Evolutionary conservation across 2,888 invertebrate genomes (phyloP).

Genomic region (Ceratothoa steindachneri): DNA sequence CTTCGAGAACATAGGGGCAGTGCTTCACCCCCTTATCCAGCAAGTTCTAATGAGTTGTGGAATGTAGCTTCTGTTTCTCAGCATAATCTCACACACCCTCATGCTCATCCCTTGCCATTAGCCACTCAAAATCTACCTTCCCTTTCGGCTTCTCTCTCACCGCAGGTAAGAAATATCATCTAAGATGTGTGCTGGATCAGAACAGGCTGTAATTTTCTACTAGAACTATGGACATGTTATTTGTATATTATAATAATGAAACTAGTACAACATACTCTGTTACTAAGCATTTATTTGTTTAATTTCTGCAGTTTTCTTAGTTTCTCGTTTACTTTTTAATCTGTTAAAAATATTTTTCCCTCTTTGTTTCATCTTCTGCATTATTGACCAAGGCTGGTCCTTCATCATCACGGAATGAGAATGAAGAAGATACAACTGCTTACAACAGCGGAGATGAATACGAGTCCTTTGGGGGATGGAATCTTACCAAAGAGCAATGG

Average conservation of each 20-base stretch:
- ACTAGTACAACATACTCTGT: no score
- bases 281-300: no score
- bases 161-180: constrained; percentile 26
- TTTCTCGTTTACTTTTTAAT: no score
- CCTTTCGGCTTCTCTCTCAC: constrained; percentile 35
- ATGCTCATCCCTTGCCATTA: constrained; percentile 16
- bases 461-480: constrained; percentile 43
- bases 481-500: constrained; percentile 47
- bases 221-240: no score
- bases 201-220: no score
- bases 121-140: constrained; percentile 22
- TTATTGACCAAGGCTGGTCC: constrained; percentile 36
- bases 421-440: constrained; percentile 39
- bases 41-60: constrained; percentile 35
- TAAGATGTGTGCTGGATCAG: neutral
- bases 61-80: constrained; percentile 35
- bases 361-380: no score
- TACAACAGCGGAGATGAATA: constrained; percentile 48
- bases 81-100: constrained; percentile 19
- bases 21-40: constrained; percentile 43
- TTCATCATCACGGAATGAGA: constrained; percentile 27
- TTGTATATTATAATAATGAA: no score
- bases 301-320: no score
- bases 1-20: constrained; percentile 41
- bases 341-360: no score